Base-by-base conservation (phyloP, 1,140 invertebrate genomes). In the Marisa cornuarietis region DNA sequence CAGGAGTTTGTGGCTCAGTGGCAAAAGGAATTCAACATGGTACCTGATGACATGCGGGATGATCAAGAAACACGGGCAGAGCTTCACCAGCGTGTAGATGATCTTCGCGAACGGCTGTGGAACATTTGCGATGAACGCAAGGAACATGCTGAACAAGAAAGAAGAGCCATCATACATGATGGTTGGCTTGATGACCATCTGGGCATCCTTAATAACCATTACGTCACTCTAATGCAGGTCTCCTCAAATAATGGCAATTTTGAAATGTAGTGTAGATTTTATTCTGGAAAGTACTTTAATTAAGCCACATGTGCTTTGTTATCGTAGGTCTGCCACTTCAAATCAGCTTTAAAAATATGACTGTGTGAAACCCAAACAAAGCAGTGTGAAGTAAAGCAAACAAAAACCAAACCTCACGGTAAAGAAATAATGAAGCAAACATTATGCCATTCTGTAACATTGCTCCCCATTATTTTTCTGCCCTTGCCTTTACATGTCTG, bases 171-270 rank as follows among this genome's bases (percentile, higher is more conserved):
- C n/a, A 89, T 90, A 76, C 86, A 83, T 62, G 88, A 91, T 79
- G 89, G 90, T 7, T 92, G 91, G 91, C 71, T 91, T n/a, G 89
- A 90, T 10, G 91, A 92, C 79, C 81, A 87, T 74, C 81, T 90
- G n/a, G 90, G 90, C 14, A 79, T 91, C 20, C 82, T 92, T 22
- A 89, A 85, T 79, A 92, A 92, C 81, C 87, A 88, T 78, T 91
- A 91, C 74, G 86, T 92, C 52, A 90, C 91, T 11, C 65, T 87
- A 58, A 90, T 90, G 89, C 91, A 91, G 83, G 87, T 87, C 73
- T 22, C 66, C 49, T 71, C 42, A 18, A 52, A n/a, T 22, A 26
- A 20, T 52, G 22, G 0, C 52, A 52, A 31, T 1, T 58, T 58
- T 58, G 4, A 58, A 58, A 58, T 58, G 8, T 42, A 42, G 31